Percentiles rank a stretch among this genome's conserved stretches.
Evolutionary conservation across 2,113 vertebrate species (phyloP).

Genomic region (Ctenodactylus gundi): DNA sequence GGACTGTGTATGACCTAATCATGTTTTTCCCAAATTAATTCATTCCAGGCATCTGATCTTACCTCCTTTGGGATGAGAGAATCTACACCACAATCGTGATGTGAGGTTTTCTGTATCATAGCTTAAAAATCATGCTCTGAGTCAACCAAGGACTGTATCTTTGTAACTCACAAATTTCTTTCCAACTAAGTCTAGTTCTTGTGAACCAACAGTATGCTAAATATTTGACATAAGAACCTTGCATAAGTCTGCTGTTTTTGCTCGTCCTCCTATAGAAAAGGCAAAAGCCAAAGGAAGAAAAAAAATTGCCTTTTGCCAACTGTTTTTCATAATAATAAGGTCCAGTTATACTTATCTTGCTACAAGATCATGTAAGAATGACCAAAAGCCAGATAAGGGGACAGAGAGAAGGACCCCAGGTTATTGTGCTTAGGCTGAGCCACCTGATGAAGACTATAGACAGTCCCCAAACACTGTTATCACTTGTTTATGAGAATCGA

Average conservation of each 20-base stretch:
- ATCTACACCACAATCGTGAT: background rate
- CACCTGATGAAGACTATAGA: background rate
- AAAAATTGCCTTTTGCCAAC: background rate
- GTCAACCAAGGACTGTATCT: background rate
- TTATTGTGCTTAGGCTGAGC: background rate
- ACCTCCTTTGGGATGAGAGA: background rate
- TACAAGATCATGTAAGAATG: background rate
- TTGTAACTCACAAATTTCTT: background rate
- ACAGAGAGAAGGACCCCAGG: background rate
- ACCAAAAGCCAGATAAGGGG: background rate
- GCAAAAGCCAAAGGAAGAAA: background rate
- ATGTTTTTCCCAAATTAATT: conserved; percentile 1
- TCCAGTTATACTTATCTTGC: background rate
- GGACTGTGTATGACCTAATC: background rate
- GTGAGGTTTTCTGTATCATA: background rate
- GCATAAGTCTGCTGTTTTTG: background rate
- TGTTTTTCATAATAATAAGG: conserved; percentile 10
- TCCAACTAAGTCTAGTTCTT: background rate
- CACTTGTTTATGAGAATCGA: background rate
- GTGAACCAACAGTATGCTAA: background rate
- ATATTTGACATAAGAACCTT: background rate
- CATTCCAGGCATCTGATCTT: background rate
- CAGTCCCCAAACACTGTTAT: background rate
- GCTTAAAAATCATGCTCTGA: background rate
- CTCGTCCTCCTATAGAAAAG: background rate